phyloP scores from a whole-genome alignment of 2,888 invertebrate genomes.

The Tachina fera region DNA sequence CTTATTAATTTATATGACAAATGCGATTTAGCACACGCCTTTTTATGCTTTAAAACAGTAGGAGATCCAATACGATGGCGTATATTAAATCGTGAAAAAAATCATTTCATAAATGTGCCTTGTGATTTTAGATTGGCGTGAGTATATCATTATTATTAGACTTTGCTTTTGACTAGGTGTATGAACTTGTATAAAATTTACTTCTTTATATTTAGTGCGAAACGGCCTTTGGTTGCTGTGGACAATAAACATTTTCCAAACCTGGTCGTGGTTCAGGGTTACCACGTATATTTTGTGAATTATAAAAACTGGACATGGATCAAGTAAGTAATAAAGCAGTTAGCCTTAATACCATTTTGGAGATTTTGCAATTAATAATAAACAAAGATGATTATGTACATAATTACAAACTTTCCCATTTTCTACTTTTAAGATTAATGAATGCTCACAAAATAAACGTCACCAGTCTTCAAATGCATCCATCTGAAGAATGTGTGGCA shows the following conservation, averaged over 20 bases:
- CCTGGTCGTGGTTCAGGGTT: conserved; percentile 76
- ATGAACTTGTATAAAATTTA: background rate
- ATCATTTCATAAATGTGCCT: conserved; percentile 46
- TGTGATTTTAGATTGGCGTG: conserved; percentile 74
- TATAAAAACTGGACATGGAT: conserved; percentile 76
- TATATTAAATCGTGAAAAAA: conserved; percentile 76
- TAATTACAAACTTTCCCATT: background rate
- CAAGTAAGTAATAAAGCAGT: conserved; percentile 72
- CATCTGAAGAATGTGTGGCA: conserved; percentile 86
- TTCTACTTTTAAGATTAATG: conserved; percentile 69
- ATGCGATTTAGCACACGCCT: conserved; percentile 76
- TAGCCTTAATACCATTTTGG: too few species aligned
- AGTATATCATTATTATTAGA: conserved; percentile 57
- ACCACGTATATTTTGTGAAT: conserved; percentile 76
- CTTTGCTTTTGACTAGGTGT: too few species aligned
- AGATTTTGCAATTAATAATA: too few species aligned
- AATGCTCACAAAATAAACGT: conserved; percentile 78
- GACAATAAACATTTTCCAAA: conserved; percentile 77
- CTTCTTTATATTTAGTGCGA: conserved; percentile 68
- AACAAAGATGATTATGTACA: too few species aligned
- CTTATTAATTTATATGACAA: conserved; percentile 76
- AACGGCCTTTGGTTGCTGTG: conserved; percentile 75
- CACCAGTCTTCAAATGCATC: conserved; percentile 88
- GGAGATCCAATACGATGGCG: conserved; percentile 71
- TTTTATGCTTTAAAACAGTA: conserved; percentile 72